A percentile compares a stretch with the other conserved stretches of the same genome.
Evolutionary conservation across 2,113 vertebrate species (phyloP).

Genomic region (Pedionomus torquatus): DNA sequence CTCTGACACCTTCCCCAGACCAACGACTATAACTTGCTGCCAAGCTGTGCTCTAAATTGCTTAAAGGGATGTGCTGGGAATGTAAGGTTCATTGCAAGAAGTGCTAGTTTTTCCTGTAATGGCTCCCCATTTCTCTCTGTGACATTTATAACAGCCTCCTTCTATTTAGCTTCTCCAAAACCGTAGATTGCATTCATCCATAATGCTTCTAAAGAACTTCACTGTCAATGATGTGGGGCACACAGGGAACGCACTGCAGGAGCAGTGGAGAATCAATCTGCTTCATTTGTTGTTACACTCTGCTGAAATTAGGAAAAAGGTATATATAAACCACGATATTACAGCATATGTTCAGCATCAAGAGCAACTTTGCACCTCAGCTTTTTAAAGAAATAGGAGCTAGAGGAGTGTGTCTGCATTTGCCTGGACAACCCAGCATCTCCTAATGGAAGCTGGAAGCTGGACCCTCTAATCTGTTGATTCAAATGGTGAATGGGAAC

Average conservation of each 20-base stretch:
- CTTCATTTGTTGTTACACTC: not conserved
- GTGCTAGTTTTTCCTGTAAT: not conserved
- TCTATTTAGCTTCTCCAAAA: not conserved
- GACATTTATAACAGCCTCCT: not conserved
- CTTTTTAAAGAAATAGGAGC: not conserved
- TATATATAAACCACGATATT: not conserved
- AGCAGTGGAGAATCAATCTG: not conserved
- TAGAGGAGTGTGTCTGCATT: rapidly evolving
- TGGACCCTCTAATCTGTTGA: not conserved
- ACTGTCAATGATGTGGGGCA: rapidly evolving
- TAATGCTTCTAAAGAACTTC: not conserved
- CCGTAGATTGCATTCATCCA: not conserved
- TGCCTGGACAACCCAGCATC: not conserved
- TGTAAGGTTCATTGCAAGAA: not conserved
- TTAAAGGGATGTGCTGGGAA: not conserved
- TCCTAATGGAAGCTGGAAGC: not conserved
- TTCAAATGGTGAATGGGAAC: not conserved
- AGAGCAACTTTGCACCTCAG: not conserved
- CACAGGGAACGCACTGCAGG: not conserved
- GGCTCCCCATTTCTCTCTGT: not conserved
- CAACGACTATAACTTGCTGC: not conserved
- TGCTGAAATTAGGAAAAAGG: not conserved
- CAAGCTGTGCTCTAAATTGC: not conserved
- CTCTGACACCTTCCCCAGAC: not conserved
- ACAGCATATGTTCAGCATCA: not conserved